phyloP scores from a whole-genome alignment of 2,113 vertebrate species.

The Antigone vipio region DNA sequence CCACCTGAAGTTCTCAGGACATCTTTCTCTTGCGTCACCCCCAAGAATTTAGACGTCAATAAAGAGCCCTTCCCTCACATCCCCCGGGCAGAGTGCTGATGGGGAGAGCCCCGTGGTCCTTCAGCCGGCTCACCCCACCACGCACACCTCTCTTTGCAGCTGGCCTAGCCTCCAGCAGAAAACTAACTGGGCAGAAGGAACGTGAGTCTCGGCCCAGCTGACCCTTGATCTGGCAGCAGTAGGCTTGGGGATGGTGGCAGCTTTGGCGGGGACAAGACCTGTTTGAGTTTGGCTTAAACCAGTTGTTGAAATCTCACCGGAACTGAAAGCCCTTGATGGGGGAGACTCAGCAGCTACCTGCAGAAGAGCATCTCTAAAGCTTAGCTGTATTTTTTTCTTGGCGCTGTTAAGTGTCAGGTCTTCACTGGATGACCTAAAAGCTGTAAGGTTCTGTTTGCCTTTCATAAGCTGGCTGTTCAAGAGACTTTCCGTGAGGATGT shows the following conservation, averaged over 20 bases:
- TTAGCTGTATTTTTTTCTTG: background rate
- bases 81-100: accelerated
- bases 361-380: background rate
- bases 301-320: background rate
- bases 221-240: background rate
- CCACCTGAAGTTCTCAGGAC: background rate
- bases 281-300: background rate
- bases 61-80: background rate
- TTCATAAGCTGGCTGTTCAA: background rate
- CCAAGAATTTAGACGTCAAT: background rate
- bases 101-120: accelerated
- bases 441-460: background rate
- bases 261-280: background rate
- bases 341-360: background rate
- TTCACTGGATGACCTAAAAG: background rate
- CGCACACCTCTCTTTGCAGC: accelerated
- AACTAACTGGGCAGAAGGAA: accelerated
- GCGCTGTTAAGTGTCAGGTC: too few relatives aligned
- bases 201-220: accelerated
- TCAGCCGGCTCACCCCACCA: background rate
- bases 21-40: background rate
- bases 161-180: background rate
- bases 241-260: background rate
- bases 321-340: background rate
- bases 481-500: background rate